Evolutionary conservation across 2,113 vertebrate genomes (phyloP), one percentile per base, ranked within the genome.

Genomic region (Chaetorhynchus papuensis): DNA sequence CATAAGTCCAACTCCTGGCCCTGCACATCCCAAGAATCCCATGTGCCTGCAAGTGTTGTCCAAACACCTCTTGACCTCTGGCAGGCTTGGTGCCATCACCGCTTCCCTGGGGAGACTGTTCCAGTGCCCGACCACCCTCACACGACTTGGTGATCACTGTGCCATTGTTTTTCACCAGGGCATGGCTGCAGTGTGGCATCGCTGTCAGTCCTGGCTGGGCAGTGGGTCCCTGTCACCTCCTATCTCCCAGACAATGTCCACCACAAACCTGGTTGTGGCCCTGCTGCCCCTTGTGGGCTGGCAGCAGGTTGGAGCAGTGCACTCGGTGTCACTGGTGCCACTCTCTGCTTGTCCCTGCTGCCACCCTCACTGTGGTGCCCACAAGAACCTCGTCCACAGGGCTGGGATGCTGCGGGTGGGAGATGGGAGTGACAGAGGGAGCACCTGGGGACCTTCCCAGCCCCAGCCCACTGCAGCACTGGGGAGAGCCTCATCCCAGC

Each of bases 111-210:
- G 24, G 78, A 53, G 17, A 17, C n/a, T 18, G 9, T 54, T 82
- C 61, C 30, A n/a, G 61, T 41, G 53, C 28, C 52, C 28, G 9
- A 2, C 9, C 61, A 30, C 39, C 24, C 16, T 75, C 24, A 10
- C 15, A 9, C 70, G 66, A 33, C 42, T 69, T 3, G 0, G 41
- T n/a, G 35, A 19, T 22, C 4, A 0, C 54, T 3, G 11, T n/a
- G 65, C 28, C 23, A 2, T 22, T 60, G 41, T 35, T 42, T 74
- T 33, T n/a, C 26, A 11, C 26, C 28, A 30, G 27, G 57, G n/a
- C 41, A 7, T 0, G 13, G 65, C 45, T 52, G 81, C 63, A 41
- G 42, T 3, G 0, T 2, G 7, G 9, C 23, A 15, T 10, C 3
- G 5, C 65, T 54, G 65, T 47, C 11, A 5, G 6, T 26, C 8